Base-by-base conservation (phyloP, 2,888 invertebrate species). In the Cheilosia pagana region DNA sequence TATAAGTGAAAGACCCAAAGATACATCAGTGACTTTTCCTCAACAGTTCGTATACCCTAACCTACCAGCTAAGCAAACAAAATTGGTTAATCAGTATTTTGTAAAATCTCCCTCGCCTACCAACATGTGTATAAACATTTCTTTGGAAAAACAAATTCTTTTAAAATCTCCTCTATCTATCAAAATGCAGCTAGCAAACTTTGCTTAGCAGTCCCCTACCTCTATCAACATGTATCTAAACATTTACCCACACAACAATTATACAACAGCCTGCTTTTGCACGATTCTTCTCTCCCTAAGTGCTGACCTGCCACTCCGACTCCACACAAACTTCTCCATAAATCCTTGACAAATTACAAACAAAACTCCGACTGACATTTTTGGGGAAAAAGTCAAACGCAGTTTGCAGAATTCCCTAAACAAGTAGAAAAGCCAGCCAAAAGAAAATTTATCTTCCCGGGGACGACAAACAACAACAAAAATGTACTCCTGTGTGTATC, bases 301-400 rank as follows among this genome's bases (percentile, higher is more conserved):
- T n/a, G n/a, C n/a, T n/a, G n/a, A 19, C 7, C 45, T 48, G 4
- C 19, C 3, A 3, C 35, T 14, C 4, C 10, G 12, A n/a, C 35
- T 43, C 35, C 21, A 31, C 57, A 41, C 52, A 48, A 50, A 48
- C 39, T 23, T 19, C 50, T 28, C 12, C 43, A 85, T 67, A 81
- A 76, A 71, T 85, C 81, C 35, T 81, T 85, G 85, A 85, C 62
- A 85, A 85, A 85, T 85, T 81, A 76, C 62, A 52, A 81, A 81
- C 71, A 67, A 67, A 81, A 85, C 50, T 60, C 60, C 70, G 45
- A 67, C 53, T 85, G 85, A 71, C 85, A 81, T 65, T 71, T 81
- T 75, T 71, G 75, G 70, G 75, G 76, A 62, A 85, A 72, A 85
- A 85, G 85, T 85, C 85, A 85, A 85, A 85, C 85, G 81, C 85